A percentile compares a stretch with the other conserved stretches of the same genome.
These are phyloP conservation scores for Ichneumon xanthorius DNA, from an alignment of 2,888 invertebrate species.

Conservation along the genomic window DNA sequence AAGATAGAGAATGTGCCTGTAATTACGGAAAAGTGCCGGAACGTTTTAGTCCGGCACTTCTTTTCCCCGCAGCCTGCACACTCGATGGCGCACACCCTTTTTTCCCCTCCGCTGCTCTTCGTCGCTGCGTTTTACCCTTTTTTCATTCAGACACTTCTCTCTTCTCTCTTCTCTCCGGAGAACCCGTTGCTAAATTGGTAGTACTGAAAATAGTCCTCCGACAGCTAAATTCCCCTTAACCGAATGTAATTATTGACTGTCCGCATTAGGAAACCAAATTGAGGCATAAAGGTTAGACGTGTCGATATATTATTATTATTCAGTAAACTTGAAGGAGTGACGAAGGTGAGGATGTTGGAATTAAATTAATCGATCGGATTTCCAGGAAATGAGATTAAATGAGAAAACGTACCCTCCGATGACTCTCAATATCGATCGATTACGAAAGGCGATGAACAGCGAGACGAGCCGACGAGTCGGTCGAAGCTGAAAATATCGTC, in stretches of 20 bases:
- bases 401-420: not conserved
- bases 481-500: not conserved
- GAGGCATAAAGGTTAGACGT: not conserved
- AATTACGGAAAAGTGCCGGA: constrained; percentile 15
- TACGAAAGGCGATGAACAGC: not conserved
- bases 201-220: not conserved
- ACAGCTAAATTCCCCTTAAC: not conserved
- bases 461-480: not conserved
- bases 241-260: not conserved
- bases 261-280: not conserved
- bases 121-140: not conserved
- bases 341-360: constrained; percentile 1
- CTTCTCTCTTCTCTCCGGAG: not conserved
- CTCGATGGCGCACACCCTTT: constrained; percentile 12
- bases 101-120: not conserved
- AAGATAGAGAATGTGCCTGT: not conserved
- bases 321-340: not conserved
- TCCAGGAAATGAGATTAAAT: constrained; percentile 13
- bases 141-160: not conserved
- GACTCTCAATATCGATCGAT: not conserved
- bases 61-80: constrained; percentile 17
- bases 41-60: constrained; percentile 15
- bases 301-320: not conserved
- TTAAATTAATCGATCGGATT: not conserved
- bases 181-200: not conserved